phyloP scores from a whole-genome alignment of 2,113 vertebrate species.

The Antigone vipio region DNA sequence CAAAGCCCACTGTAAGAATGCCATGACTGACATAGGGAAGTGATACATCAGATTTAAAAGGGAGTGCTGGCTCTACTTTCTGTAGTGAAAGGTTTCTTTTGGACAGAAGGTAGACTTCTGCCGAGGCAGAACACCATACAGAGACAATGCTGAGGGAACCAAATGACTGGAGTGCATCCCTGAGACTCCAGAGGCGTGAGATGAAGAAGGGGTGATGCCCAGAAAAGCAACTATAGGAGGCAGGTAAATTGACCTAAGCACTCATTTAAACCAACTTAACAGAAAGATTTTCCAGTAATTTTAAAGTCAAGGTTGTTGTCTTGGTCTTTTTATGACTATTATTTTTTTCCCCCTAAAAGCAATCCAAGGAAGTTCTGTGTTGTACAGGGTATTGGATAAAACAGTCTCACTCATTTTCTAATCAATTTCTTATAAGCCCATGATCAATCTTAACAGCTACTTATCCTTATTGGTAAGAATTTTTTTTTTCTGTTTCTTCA shows the following conservation, averaged over 20 bases:
- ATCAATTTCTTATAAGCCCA: not conserved
- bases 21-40: not conserved
- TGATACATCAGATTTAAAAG: not conserved
- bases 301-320: not conserved
- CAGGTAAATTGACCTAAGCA: not conserved
- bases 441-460: not conserved
- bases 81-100: not conserved
- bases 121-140: not conserved
- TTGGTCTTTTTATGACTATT: not conserved
- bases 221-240: not conserved
- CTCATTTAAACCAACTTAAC: not conserved
- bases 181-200: not conserved
- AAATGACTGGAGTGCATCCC: not conserved
- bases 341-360: not conserved
- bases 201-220: not conserved
- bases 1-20: not conserved
- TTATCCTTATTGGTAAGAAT: not conserved
- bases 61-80: not conserved
- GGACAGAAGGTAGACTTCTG: not conserved
- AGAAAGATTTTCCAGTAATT: not conserved
- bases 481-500: not conserved
- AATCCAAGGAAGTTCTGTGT: not conserved
- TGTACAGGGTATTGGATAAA: not conserved
- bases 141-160: not conserved
- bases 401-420: not conserved